These are phyloP conservation scores for mouse (Mus musculus) DNA, from an alignment of 2,113 vertebrate species.

Conservation along the genomic window DNA sequence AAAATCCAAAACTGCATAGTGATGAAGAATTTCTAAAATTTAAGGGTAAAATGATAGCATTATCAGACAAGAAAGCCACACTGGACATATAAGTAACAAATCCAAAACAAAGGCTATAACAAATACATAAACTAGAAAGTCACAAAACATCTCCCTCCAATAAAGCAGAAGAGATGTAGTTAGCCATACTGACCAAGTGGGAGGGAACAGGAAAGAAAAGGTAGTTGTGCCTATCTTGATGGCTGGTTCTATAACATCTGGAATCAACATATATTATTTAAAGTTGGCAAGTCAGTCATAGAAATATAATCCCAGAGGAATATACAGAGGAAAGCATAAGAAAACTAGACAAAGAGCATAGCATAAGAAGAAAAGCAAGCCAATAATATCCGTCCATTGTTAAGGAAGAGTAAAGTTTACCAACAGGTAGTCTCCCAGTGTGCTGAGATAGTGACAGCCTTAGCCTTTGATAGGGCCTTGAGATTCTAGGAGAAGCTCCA, in stretches of 20 bases:
- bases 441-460: not conserved
- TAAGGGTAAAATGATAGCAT: not conserved
- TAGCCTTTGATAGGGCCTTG: not conserved
- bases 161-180: not conserved
- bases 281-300: not conserved
- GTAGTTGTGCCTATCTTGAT: not conserved
- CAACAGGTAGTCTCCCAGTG: not conserved
- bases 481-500: not conserved
- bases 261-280: not conserved
- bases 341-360: not conserved
- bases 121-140: not conserved
- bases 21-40: not conserved
- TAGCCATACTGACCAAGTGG: not conserved
- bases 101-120: not conserved
- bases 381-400: not conserved
- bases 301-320: not conserved
- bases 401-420: not conserved
- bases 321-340: not conserved
- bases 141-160: not conserved
- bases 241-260: not conserved
- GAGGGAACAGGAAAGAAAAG: not conserved
- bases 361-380: not conserved
- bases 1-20: not conserved
- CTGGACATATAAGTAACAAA: not conserved
- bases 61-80: not conserved